Evolutionary conservation across 2,797 vertebrate genomes (phyloP), one percentile per base, ranked within the genome.

Genomic region (Malacoctenus gilli): DNA sequence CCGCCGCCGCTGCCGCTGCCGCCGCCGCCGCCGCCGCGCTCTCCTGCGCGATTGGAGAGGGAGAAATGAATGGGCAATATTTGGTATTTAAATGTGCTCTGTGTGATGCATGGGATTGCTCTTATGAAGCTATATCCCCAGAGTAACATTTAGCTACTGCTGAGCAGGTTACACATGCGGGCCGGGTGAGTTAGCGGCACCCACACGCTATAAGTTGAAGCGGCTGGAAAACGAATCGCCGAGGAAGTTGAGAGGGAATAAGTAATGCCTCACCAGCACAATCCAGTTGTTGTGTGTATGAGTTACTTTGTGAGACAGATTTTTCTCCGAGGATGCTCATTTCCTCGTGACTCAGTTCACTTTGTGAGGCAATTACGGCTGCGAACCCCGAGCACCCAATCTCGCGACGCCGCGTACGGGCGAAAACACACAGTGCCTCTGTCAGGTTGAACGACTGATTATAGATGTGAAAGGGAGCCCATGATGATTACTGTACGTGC

Each of bases 71-170:
- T 91, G 88, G 87, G 81, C 85, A 89, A 89, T 87, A 89, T 89
- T 88, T 88, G 82, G 85, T 83, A 89, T 90, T 92, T 91, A 92
- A 91, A 91, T 88, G 86, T 75, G 76, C 71, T 88, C 70, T 77
- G 77, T 89, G 82, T 91, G 89, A 93, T 92, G 81, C 90, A 91
- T 92, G 82, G 83, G 75, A 59, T 79, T 85, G 84, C 89, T 90
- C 82, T 89, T 85, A 84, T 83, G 79, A 88, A 89, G 87, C 89
- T 79, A 65, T 77, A 75, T 90, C 87, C 90, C 88, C 63, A 85
- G 89, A 89, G 90, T 81, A 86, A 85, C 88, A 89, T 88, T 90
- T 86, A 87, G 80, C 79, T 82, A 83, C 82, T 85, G 84, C 82
- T 83, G 83, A 84, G 84, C 85, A 84, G 80, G 85, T 89, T 88